A percentile compares a stretch with the other conserved stretches of the same genome.
Conservation (phyloP, 2,113 vertebrate species). For the Coracopsis vasa region DNA sequence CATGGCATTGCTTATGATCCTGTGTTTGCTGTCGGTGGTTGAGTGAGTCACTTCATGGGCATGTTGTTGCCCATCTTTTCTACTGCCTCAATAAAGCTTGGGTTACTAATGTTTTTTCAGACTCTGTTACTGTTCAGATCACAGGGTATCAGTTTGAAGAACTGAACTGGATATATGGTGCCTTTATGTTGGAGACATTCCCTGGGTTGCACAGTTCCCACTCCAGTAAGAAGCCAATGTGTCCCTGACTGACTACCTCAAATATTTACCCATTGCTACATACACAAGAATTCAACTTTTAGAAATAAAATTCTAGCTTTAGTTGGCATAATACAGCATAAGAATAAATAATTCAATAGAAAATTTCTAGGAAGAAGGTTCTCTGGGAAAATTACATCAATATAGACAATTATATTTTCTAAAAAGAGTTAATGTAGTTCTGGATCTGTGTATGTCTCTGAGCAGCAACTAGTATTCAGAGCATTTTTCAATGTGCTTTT, state of each 20-base stretch:
- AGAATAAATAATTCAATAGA: neutral
- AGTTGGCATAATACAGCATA: neutral
- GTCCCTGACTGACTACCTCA: neutral
- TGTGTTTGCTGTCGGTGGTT: neutral
- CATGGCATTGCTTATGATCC: neutral
- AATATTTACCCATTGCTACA: neutral
- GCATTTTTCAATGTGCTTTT: neutral
- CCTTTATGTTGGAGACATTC: neutral
- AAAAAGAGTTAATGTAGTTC: neutral
- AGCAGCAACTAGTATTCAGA: neutral
- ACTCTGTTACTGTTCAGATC: neutral
- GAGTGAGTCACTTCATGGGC: neutral
- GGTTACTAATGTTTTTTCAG: neutral
- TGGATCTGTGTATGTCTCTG: neutral
- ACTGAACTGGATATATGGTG: neutral
- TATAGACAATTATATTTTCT: neutral
- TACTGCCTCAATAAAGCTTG: neutral
- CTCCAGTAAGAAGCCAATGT: neutral
- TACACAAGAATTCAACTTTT: neutral
- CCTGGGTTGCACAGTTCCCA: neutral
- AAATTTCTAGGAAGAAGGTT: neutral
- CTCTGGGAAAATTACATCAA: neutral
- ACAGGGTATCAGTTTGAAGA: neutral
- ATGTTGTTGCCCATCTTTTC: neutral
- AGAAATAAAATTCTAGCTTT: neutral